A percentile compares a stretch with the other conserved stretches of the same genome.
Evolutionary conservation across 2,888 invertebrate species (phyloP).

Genomic region (Patella caerulea): DNA sequence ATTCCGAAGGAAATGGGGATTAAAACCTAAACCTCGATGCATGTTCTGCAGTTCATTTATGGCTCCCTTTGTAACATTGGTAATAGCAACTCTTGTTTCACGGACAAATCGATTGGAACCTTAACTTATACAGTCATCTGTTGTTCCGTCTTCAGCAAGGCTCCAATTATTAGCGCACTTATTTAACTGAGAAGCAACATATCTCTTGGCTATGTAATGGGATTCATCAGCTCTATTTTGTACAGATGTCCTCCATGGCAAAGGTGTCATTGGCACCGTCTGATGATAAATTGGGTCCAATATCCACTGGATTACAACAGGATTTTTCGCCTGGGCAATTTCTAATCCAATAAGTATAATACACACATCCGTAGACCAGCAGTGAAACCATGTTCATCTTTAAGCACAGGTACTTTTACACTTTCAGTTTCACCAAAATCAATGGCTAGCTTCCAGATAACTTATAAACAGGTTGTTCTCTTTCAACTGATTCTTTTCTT

Average conservation of each 20-base stretch:
- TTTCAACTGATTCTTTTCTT: no score
- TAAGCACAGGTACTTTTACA: no score
- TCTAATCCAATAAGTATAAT: neutral
- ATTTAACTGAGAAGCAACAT: constrained; percentile 22
- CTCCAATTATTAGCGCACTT: no score
- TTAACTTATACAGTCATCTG: neutral
- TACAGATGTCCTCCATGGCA: neutral
- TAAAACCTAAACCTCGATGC: neutral
- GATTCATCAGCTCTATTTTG: neutral
- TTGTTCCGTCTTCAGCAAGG: no score
- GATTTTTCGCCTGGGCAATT: neutral
- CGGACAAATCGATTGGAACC: neutral
- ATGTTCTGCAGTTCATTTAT: constrained; percentile 18
- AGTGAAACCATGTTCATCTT: neutral
- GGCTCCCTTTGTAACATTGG: constrained; percentile 25
- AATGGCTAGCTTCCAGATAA: no score
- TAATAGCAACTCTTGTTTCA: constrained; percentile 29
- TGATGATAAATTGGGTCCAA: no score
- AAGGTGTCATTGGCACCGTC: neutral
- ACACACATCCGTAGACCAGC: neutral
- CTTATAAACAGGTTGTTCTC: no score
- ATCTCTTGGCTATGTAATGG: constrained; percentile 31
- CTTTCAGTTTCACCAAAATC: no score
- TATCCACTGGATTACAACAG: no score
- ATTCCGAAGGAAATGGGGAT: neutral